Evolutionary conservation across 2,888 invertebrate species (phyloP), one percentile per base, ranked within the genome.

Genomic region (Spatulosminthurus flaviceps): DNA sequence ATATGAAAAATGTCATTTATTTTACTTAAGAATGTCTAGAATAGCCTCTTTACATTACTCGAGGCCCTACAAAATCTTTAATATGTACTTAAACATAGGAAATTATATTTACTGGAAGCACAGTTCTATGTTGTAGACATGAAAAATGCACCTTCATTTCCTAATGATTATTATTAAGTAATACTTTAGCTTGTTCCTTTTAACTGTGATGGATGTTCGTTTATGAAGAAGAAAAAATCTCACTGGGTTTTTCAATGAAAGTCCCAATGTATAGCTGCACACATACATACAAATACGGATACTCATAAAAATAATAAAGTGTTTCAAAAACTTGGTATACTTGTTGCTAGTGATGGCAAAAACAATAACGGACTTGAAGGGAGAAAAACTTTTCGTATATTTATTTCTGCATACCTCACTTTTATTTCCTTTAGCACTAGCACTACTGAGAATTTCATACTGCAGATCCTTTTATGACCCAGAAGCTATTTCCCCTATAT

Each of bases 261-360:
- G n/a, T n/a, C n/a, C n/a, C n/a, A n/a, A n/a, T n/a, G n/a, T 51
- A 51, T 16, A 51, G n/a, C 5, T 51, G 51, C n/a, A 4, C 51
- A 19, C n/a, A 51, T 51, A 4, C 51, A 51, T 2, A 51, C n/a
- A 16, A 11, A 51, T 19, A 51, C 16, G 51, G 19, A 19, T 5
- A 51, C 2, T n/a, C 51, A 51, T 51, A 51, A 51, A 51, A 51
- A 51, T 51, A 51, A 51, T 51, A 51, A 51, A 51, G 51, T 51
- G 51, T n/a, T 51, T 51, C n/a, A 51, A 51, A 51, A 51, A 5
- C 16, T 51, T 16, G 16, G n/a, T n/a, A n/a, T 11, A 1, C 9
- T 34, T 13, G 51, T 51, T 51, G 51, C 16, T 51, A 34, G 34
- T 34, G 34, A 34, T 34, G 34, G 51, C 16, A 51, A 51, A 51